These are phyloP conservation scores for Pelodytes ibericus DNA, from an alignment of 2,797 vertebrate genomes.

Conservation along the genomic window DNA sequence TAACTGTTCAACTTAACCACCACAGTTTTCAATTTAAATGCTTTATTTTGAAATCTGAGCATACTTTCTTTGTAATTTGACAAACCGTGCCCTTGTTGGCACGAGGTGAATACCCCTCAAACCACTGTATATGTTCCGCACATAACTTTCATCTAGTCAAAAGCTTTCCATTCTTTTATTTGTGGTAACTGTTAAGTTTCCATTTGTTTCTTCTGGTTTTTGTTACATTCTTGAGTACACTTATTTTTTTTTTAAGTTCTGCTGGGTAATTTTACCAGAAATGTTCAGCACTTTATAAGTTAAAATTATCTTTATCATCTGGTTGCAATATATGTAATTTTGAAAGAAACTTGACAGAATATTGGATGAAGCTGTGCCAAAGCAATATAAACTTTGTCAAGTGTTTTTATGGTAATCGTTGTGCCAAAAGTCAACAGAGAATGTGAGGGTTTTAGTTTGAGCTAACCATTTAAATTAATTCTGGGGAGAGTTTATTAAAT, in stretches of 20 bases:
- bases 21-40: background rate
- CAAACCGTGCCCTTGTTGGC: background rate
- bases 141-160: background rate
- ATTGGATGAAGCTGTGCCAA: slow-evolving; percentile 44
- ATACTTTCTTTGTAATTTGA: background rate
- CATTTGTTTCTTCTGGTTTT: slow-evolving; percentile 30
- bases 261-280: slow-evolving; percentile 18
- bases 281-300: slow-evolving; percentile 16
- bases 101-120: background rate
- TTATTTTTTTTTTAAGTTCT: too few relatives aligned
- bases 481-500: background rate
- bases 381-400: slow-evolving; percentile 39
- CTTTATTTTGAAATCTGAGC: background rate
- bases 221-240: slow-evolving; percentile 26
- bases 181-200: background rate
- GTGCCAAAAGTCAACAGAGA: slow-evolving; percentile 29
- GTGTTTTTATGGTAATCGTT: slow-evolving; percentile 30
- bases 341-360: slow-evolving; percentile 42
- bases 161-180: background rate
- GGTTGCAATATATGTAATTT: slow-evolving; percentile 41
- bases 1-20: background rate
- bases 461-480: slow-evolving; percentile 8
- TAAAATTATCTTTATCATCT: slow-evolving; percentile 35
- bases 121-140: background rate
- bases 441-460: slow-evolving; percentile 12